Base-by-base conservation (phyloP, 1,140 invertebrate genomes). In the Philaenus spumarius region DNA sequence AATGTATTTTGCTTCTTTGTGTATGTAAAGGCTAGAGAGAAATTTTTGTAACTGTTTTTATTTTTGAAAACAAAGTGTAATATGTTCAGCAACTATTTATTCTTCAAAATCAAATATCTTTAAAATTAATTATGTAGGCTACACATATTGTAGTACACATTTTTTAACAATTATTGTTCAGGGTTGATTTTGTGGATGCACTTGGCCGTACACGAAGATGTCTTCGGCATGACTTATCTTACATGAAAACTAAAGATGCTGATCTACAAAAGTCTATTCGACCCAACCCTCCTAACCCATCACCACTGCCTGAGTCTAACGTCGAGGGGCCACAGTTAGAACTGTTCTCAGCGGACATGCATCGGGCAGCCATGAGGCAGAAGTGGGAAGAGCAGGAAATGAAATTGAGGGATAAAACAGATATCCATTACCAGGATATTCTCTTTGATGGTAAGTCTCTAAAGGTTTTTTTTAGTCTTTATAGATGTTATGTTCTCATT, bases 361-460 rank as follows among this genome's bases (percentile, higher is more conserved):
- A 79, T 59, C 68, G 78, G 47, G 77, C 82, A 59, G 68, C 75
- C 15, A 66, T 82, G 51, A 73, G 80, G 11, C 66, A 77, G 42
- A 79, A 82, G 67, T 85, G 86, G 86, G 84, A 87, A 63, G 73
- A 81, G 48, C 82, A 87, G 66, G 80, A 80, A 53, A 69, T 71
- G 26, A 77, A 73, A 68, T 69, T 80, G 14, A 68, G 60, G 11
- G 73, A 65, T 71, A 89, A 78, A 74, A 78, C 42, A 61, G 80
- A 90, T 67, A 82, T 94, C 52, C 90, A 95, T 74, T 96, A 95
- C 69, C 85, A 93, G 72, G 90, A 95, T 75, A 77, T 96, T 37
- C 77, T 90, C 12, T 93, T 89, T 71, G 86, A 93, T 73, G 92
- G 85, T 87, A 70, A 70, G 70, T n/a, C n/a, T n/a, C n/a, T n/a